Conservation (phyloP, 2,888 invertebrate genomes). For the Cryptocephalus moraei region DNA sequence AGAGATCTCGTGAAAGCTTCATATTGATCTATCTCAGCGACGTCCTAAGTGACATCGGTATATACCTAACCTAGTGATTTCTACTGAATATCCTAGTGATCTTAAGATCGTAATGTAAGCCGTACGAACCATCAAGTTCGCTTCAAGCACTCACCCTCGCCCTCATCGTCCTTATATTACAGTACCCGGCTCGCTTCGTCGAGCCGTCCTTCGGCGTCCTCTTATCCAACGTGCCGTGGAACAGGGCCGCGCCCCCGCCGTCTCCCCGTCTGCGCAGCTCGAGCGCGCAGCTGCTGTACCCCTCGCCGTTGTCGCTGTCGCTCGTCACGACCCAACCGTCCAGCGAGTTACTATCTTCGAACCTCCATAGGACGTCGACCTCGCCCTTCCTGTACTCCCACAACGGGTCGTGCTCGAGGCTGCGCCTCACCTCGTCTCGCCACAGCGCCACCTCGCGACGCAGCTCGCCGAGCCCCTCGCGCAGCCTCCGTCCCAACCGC, state of each 20-base stretch:
- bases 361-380: conserved; percentile 64
- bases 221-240: conserved; percentile 60
- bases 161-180: conserved; percentile 61
- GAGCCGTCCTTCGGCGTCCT: conserved; percentile 72
- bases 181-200: conserved; percentile 70
- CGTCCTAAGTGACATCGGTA: no score
- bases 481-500: conserved; percentile 41
- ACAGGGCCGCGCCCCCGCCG: conserved; percentile 46
- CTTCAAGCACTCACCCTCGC: conserved; percentile 50
- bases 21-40: no score
- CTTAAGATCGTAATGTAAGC: no score
- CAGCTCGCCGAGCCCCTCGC: conserved; percentile 55
- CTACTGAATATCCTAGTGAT: no score
- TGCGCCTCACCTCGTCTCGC: conserved; percentile 45
- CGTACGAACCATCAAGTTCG: no score
- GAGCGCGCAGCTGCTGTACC: conserved; percentile 59
- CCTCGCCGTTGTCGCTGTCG: conserved; percentile 75
- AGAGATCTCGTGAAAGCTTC: no score
- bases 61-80: no score
- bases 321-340: conserved; percentile 62
- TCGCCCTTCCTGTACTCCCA: conserved; percentile 39
- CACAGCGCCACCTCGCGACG: conserved; percentile 57
- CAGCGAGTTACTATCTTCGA: conserved; percentile 49
- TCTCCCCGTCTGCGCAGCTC: conserved; percentile 57
- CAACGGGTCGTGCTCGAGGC: conserved; percentile 39